A percentile compares a stretch with the other conserved stretches of the same genome.
phyloP scores from a whole-genome alignment of 2,113 vertebrate species.

The Salminus brasiliensis region DNA sequence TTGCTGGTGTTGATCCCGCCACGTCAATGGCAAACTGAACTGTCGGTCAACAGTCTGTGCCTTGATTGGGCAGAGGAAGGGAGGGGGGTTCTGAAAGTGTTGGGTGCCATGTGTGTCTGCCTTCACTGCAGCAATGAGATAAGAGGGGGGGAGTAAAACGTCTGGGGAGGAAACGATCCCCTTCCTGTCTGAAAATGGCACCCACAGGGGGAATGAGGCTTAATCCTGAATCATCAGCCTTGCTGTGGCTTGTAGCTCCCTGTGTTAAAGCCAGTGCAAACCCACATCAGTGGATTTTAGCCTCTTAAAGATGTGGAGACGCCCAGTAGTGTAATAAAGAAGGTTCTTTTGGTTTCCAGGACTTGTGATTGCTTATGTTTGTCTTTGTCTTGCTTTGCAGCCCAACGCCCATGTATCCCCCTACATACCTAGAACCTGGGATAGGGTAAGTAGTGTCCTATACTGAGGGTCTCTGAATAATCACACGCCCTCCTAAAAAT shows the following conservation, averaged over 20 bases:
- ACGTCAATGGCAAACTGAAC: slow-evolving; percentile 22
- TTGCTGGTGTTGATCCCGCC: neutral
- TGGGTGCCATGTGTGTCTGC: slow-evolving; percentile 6
- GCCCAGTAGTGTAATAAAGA: too few relatives aligned
- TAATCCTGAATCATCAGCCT: slow-evolving; percentile 22
- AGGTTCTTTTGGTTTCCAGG: too few relatives aligned
- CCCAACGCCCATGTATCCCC: slow-evolving; percentile 98
- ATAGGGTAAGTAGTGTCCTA: slow-evolving; percentile 85
- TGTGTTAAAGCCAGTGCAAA: neutral
- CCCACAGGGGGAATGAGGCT: slow-evolving; percentile 18
- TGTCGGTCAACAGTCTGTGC: slow-evolving; percentile 16
- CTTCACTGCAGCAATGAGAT: slow-evolving; percentile 43
- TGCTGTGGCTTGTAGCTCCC: too few relatives aligned
- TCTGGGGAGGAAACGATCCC: slow-evolving; percentile 37
- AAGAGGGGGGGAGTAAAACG: slow-evolving; percentile 9
- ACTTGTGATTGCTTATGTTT: neutral
- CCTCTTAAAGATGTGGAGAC: neutral
- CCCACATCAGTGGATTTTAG: neutral
- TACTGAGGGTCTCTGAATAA: too few relatives aligned
- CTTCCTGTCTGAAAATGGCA: slow-evolving; percentile 40
- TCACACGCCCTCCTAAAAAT: too few relatives aligned
- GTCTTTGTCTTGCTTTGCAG: slow-evolving; percentile 66
- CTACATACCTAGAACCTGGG: slow-evolving; percentile 97
- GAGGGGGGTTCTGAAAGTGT: slow-evolving; percentile 27
- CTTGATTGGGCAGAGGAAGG: slow-evolving; percentile 32